A percentile compares a stretch with the other conserved stretches of the same genome.
Evolutionary conservation across 2,113 vertebrate genomes (phyloP).

Genomic region (Trichechus manatus): DNA sequence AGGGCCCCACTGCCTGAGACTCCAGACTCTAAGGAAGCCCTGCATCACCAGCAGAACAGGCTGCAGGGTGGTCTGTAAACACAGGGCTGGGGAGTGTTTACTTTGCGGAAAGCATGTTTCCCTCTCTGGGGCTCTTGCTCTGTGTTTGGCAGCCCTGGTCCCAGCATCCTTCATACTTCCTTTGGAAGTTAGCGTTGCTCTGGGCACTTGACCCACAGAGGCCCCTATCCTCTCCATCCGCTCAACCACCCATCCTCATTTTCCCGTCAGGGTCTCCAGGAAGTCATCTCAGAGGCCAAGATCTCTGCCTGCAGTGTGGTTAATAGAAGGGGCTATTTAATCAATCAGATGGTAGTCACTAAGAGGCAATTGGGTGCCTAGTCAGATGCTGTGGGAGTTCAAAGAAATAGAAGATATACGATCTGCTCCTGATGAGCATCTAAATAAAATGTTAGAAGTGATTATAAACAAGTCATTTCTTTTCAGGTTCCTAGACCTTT

Average conservation of each 20-base stretch:
- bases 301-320: not conserved
- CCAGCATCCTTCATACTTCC: not conserved
- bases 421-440: not conserved
- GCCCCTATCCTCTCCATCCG: not conserved
- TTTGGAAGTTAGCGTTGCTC: not conserved
- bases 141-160: not conserved
- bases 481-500: not conserved
- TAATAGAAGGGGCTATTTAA: rapidly evolving
- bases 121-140: not conserved
- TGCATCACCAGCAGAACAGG: not conserved
- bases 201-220: not conserved
- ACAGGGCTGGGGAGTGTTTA: constrained; percentile 7
- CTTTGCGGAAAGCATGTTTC: constrained; percentile 16
- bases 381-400: not conserved
- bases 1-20: not conserved
- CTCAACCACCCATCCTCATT: not conserved
- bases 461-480: not conserved
- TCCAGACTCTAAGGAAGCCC: not conserved
- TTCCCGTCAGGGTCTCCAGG: not conserved
- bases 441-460: not conserved
- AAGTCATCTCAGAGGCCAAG: not conserved
- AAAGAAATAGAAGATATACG: not conserved
- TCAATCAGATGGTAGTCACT: not conserved
- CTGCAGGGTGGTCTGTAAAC: constrained; percentile 19
- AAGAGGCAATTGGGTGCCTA: not conserved